These are phyloP conservation scores for Caretta caretta DNA, from an alignment of 2,113 vertebrate species.

Conservation along the genomic window DNA sequence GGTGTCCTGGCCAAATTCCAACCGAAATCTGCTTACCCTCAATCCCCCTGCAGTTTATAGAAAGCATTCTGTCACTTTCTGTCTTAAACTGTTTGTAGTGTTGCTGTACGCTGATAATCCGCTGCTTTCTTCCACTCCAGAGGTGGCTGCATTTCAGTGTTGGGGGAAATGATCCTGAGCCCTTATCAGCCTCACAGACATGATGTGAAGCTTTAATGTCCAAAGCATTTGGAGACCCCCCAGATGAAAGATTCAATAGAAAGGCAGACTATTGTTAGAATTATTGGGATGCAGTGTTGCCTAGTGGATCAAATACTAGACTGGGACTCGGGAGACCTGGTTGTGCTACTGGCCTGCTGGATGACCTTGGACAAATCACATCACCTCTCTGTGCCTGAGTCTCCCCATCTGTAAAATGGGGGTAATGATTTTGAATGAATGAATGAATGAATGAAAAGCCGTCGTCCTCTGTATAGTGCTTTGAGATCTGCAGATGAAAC, in stretches of 20 bases:
- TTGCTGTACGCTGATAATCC: neutral
- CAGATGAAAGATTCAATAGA: accelerated
- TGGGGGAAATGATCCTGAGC: neutral
- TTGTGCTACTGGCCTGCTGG: neutral
- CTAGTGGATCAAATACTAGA: neutral
- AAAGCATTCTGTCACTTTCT: conserved; percentile 49
- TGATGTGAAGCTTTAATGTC: neutral
- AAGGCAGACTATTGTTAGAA: neutral
- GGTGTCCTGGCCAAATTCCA: conserved; percentile 39
- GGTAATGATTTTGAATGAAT: too few relatives aligned
- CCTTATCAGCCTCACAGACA: accelerated
- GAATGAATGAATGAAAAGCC: too few relatives aligned
- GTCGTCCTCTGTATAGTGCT: neutral
- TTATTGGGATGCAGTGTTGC: neutral
- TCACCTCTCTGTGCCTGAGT: neutral
- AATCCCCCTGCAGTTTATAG: conserved; percentile 36
- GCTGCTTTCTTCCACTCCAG: conserved; percentile 21
- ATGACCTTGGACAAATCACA: neutral
- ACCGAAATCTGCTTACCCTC: conserved; percentile 7
- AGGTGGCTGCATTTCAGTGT: neutral
- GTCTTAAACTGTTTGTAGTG: conserved; percentile 15
- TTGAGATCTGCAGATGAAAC: neutral
- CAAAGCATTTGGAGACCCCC: neutral
- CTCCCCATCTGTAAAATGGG: neutral
- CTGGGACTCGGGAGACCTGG: neutral